Conservation (phyloP, 2,797 vertebrate species). For the Alca torda region DNA sequence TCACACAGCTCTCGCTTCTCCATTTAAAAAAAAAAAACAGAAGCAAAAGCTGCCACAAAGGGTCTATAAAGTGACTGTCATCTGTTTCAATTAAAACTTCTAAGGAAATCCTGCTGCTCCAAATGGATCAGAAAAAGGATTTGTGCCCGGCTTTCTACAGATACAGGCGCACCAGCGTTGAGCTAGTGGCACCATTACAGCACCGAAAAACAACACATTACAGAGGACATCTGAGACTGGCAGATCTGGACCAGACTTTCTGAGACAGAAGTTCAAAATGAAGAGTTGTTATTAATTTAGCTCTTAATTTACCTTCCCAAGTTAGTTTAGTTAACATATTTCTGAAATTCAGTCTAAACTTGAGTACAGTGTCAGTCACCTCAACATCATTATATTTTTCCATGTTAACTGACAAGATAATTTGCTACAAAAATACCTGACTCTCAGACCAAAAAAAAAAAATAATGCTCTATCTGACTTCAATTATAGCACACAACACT, state of each 20-base stretch:
- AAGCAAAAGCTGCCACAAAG: neutral
- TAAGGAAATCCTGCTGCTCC: neutral
- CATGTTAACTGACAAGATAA: neutral
- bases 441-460: neutral
- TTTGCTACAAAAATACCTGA: neutral
- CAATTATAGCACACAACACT: neutral
- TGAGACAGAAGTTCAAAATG: neutral
- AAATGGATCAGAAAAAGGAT: neutral
- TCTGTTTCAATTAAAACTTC: neutral
- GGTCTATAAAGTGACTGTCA: neutral
- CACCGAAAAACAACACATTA: neutral
- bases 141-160: neutral
- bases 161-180: neutral
- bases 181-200: rapidly evolving
- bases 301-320: neutral
- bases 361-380: neutral
- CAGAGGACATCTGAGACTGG: neutral
- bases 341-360: neutral
- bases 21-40: neutral
- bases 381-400: neutral
- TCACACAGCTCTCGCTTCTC: neutral
- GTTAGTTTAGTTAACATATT: neutral
- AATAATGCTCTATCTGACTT: neutral
- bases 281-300: neutral
- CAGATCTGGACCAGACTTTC: neutral